Base-by-base conservation (phyloP, 2,113 vertebrate genomes). In the Periophthalmus modestus region DNA sequence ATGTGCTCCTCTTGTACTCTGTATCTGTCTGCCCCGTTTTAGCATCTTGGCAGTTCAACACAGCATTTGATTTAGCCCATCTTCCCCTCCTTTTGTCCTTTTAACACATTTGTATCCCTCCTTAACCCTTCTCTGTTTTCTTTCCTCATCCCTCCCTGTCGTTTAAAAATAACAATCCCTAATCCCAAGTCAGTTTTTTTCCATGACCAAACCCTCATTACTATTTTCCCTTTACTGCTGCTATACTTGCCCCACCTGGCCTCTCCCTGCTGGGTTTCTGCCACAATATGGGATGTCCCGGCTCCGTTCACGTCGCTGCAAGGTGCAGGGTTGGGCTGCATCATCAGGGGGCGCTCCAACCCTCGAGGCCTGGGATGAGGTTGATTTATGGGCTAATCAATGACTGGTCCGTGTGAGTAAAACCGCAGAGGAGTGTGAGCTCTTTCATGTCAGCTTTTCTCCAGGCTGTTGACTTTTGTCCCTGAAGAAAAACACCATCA, bases 371-470 rank as follows among this genome's bases (percentile, higher is more conserved):
- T 78, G 78, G 84, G 85, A 89, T 87, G 88, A 91, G 87, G 74
- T 80, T 91, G 93, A 93, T 94, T 93, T 93, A 93, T 78, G 91
- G 85, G 89, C 87, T 90, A 91, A 93, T 94, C 92, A 92, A 92
- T 93, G 58, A 81, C 85, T 87, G 79, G 88, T 86, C 85, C 81
- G 86, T 90, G 89, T 89, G 90, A 90, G 82, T 71, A 77, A 78
- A 92, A 92, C 88, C 92, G 36, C 91, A 87, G 80, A 89, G 91
- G 80, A 88, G 92, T 86, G 75, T 77, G 81, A 80, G 85, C 76
- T 72, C 91, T 90, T 91, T 89, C 81, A 90, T 85, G 85, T 90
- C 84, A 68, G 73, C 4, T 62, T 65, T 11, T 85, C 88, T 87
- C 90, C 82, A 82, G 77, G 82, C 85, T 90, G 90, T 91, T 91